Conservation (phyloP, 2,797 vertebrate genomes). For the Lagorchestes hirsutus region DNA sequence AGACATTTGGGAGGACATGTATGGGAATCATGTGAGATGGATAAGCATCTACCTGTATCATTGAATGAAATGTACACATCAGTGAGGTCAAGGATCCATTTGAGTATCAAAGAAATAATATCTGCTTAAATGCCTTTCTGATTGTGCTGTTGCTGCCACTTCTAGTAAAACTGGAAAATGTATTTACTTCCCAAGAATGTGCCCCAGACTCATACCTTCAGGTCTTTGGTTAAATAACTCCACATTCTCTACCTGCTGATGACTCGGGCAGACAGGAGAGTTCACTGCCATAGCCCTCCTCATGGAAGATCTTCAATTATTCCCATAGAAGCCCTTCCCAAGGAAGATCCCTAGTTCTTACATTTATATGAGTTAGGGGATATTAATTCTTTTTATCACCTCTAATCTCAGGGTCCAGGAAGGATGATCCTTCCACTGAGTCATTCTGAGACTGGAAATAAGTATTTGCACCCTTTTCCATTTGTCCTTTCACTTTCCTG, state of each 20-base stretch:
- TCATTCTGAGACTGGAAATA: not conserved
- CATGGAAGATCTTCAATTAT: too few species aligned
- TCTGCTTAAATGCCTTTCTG: too few species aligned
- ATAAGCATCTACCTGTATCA: not conserved
- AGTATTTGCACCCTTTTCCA: not conserved
- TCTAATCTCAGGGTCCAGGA: not conserved
- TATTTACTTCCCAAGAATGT: not conserved
- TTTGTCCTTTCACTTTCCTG: not conserved
- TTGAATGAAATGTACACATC: not conserved
- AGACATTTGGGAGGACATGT: not conserved
- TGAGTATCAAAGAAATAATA: not conserved
- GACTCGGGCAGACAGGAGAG: not conserved
- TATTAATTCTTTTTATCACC: not conserved
- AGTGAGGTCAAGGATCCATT: not conserved
- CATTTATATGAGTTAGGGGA: not conserved
- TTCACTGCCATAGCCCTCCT: not conserved
- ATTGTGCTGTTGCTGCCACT: not conserved
- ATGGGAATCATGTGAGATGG: not conserved
- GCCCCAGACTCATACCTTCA: not conserved
- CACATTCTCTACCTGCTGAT: not conserved
- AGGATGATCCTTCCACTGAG: not conserved
- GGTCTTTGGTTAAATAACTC: not conserved
- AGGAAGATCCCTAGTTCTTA: not conserved
- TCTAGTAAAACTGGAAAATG: not conserved
- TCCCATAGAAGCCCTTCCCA: too few species aligned